Conservation (phyloP, 2,113 vertebrate species). For the Anthoscopus minutus region DNA sequence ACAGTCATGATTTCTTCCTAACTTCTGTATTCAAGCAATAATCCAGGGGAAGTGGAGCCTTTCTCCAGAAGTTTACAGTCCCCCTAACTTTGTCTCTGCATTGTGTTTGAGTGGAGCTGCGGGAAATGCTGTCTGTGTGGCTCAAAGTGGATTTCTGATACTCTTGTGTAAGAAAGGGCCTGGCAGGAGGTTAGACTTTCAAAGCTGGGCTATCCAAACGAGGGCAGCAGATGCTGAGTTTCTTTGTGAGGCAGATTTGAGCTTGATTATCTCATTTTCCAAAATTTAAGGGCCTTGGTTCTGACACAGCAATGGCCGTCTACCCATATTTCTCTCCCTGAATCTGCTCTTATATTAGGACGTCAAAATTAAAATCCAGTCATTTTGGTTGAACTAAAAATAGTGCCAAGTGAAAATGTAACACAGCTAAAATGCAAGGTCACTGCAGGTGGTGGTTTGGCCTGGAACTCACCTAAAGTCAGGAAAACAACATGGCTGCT, state of each 20-base stretch:
- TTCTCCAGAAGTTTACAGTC: not conserved
- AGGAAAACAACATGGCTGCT: not conserved
- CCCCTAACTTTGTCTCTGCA: not conserved
- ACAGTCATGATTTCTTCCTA: not conserved
- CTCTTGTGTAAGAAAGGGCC: not conserved
- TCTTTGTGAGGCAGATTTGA: not conserved
- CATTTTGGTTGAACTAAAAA: not conserved
- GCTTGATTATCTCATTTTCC: not conserved
- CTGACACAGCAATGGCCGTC: not conserved
- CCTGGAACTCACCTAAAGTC: not conserved
- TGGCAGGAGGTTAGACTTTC: not conserved
- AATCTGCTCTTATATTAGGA: not conserved
- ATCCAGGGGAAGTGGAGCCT: not conserved
- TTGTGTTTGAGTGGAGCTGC: not conserved
- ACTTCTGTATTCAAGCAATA: not conserved
- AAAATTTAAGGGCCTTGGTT: not conserved
- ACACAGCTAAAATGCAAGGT: not conserved
- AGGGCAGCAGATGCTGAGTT: not conserved
- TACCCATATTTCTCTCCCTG: accelerated
- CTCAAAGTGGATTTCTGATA: not conserved
- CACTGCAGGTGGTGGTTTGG: not conserved
- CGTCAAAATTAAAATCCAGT: not conserved
- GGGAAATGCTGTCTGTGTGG: not conserved
- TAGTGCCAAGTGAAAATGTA: not conserved
- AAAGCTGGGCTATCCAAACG: not conserved